A percentile compares a stretch with the other conserved stretches of the same genome.
These are phyloP conservation scores for Oscheius sp. DNA, from an alignment of 2,888 invertebrate species.

Conservation along the genomic window DNA sequence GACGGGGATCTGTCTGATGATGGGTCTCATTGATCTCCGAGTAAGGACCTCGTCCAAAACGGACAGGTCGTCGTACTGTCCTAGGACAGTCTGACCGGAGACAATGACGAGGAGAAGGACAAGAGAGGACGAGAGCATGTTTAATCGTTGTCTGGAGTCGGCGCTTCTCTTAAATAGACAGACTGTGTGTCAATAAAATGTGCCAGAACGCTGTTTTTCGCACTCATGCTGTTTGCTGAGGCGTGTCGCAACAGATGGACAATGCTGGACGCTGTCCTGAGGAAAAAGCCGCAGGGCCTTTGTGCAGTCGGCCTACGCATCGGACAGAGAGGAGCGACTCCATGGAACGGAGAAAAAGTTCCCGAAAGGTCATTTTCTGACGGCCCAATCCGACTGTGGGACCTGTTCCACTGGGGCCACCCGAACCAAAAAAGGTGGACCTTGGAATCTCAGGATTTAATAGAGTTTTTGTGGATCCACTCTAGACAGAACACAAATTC, in stretches of 20 bases:
- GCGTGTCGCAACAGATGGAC: constrained; percentile 34
- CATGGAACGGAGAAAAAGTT: constrained; percentile 5
- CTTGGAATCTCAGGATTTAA: too few species aligned
- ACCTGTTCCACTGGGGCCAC: too few species aligned
- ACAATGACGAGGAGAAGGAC: constrained; percentile 1
- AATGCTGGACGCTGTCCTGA: constrained; percentile 13
- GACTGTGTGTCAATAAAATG: constrained; percentile 37
- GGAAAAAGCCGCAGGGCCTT: constrained; percentile 25
- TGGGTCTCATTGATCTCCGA: constrained; percentile 9
- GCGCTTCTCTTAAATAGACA: constrained; percentile 14
- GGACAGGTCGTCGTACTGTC: constrained; percentile 32
- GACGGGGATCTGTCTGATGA: constrained; percentile 13
- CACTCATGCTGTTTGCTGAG: constrained; percentile 39
- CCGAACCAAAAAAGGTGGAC: too few species aligned
- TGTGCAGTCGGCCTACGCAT: constrained; percentile 5
- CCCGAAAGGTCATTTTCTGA: constrained; percentile 17
- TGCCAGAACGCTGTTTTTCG: constrained; percentile 41
- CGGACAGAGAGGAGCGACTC: constrained; percentile 2
- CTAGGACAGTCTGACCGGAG: neutral
- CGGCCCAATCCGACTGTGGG: constrained; percentile 3
- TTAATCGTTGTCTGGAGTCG: neutral
- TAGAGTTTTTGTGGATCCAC: too few species aligned
- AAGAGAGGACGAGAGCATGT: constrained; percentile 15
- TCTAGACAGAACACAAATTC: too few species aligned
- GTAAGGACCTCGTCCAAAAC: constrained; percentile 24